Evolutionary conservation across 1,140 invertebrate species (phyloP).

Genomic region (Drosophila pectinifera): DNA sequence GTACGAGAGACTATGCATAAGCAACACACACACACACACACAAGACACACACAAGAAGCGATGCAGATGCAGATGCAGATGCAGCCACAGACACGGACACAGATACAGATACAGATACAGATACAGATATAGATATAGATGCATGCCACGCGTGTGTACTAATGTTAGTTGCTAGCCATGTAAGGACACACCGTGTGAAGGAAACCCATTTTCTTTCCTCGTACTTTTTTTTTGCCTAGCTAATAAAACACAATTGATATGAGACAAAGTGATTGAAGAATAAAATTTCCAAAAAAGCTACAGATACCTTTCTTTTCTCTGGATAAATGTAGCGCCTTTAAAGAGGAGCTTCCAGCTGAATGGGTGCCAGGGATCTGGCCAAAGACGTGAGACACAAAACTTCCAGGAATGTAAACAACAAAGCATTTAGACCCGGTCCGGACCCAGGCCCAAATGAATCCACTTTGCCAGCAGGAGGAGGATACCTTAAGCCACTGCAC

Average conservation of each 20-base stretch:
- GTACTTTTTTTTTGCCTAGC: constrained; percentile 71
- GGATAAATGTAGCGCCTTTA: constrained; percentile 4
- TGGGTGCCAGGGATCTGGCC: constrained; percentile 36
- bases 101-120: constrained; percentile 23
- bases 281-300: constrained; percentile 54
- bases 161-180: constrained; percentile 66
- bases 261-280: constrained; percentile 75
- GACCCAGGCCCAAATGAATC: constrained; percentile 68
- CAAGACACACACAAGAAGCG: constrained; percentile 1
- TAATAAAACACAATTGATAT: constrained; percentile 79
- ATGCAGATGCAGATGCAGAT: constrained; percentile 22
- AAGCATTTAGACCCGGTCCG: constrained; percentile 67
- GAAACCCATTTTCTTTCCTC: constrained; percentile 38
- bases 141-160: constrained; percentile 55
- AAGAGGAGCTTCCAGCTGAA: constrained; percentile 1
- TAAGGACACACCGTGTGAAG: constrained; percentile 47
- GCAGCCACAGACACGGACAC: constrained; percentile 29
- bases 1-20: constrained; percentile 20
- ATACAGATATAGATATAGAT: constrained; percentile 28
- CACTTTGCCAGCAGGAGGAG: constrained; percentile 49
- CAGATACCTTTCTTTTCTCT: background rate
- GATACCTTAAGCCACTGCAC: constrained; percentile 55
- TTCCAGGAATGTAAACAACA: constrained; percentile 80
- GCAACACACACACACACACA: constrained; percentile 15
- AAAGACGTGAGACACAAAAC: constrained; percentile 75